Evolutionary conservation across 2,888 invertebrate genomes (phyloP), one percentile per base, ranked within the genome.

Genomic region (Acanthosepion pharaonis): DNA sequence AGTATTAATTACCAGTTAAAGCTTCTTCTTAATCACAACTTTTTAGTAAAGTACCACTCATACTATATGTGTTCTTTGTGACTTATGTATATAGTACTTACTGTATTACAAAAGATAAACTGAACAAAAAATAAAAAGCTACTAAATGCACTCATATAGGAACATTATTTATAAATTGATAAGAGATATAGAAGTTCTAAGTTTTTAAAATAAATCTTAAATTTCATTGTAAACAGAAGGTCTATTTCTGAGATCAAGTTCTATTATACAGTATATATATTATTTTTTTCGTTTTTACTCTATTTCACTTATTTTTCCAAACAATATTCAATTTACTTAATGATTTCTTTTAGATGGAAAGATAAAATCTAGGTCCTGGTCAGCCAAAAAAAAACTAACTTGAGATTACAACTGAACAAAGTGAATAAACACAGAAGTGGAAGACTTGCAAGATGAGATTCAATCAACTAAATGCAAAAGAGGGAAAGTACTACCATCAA

Each of bases 271-370:
- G n/a, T n/a, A 8, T 78, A n/a, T n/a, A n/a, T 33, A 23, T n/a
- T n/a, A 25, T 78, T 9, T 78, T 78, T 28, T 28, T 8, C 28
- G 8, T 8, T 78, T 15, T 78, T 78, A 11, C n/a, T 78, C 1
- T 78, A 5, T 78, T 78, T n/a, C 9, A n/a, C n/a, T n/a, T n/a
- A n/a, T 78, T n/a, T n/a, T 33, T 11, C n/a, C n/a, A 9, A 33
- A 5, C 9, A 78, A 33, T 78, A 78, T 33, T 78, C 78, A 15
- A n/a, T n/a, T 11, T n/a, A 11, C 33, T n/a, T 9, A 78, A n/a
- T 78, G n/a, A 78, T 78, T 78, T 78, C n/a, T 78, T 78, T 78
- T 78, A 78, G 78, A 78, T 78, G n/a, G 33, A n/a, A 78, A 78
- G 78, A 78, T n/a, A n/a, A 78, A 78, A 78, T 59, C 59, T 59